Evolutionary conservation across 2,797 vertebrate species (phyloP).

Genomic region (Cirrhinus molitorella): DNA sequence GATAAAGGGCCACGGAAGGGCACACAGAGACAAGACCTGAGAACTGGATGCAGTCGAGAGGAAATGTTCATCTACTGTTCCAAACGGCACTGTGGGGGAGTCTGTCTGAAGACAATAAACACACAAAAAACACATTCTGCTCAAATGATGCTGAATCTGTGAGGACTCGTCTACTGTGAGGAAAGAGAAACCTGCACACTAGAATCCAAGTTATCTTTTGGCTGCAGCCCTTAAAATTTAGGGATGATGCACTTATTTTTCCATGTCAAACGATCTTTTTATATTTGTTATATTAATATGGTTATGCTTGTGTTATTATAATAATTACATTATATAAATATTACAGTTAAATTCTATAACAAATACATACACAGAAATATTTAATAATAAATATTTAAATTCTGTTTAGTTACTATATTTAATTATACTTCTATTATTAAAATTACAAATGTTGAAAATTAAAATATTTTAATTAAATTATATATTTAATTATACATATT

Average conservation of each 20-base stretch:
- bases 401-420: no score
- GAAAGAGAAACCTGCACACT: background rate
- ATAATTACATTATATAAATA: no score
- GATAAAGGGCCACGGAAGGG: background rate
- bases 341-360: no score
- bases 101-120: background rate
- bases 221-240: background rate
- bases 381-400: no score
- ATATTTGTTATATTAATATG: background rate
- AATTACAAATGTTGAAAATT: no score
- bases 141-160: background rate
- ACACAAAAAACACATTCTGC: background rate
- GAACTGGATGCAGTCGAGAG: background rate
- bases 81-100: background rate
- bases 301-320: no score
- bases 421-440: no score
- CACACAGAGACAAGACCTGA: constrained; percentile 2
- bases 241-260: background rate
- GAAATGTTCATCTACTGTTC: background rate
- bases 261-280: background rate
- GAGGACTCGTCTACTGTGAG: background rate
- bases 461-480: no score
- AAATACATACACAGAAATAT: no score
- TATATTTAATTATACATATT: no score
- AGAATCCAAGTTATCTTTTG: background rate